Evolutionary conservation across 2,113 vertebrate species (phyloP), one percentile per base, ranked within the genome.

Genomic region (Apaloderma vittatum): DNA sequence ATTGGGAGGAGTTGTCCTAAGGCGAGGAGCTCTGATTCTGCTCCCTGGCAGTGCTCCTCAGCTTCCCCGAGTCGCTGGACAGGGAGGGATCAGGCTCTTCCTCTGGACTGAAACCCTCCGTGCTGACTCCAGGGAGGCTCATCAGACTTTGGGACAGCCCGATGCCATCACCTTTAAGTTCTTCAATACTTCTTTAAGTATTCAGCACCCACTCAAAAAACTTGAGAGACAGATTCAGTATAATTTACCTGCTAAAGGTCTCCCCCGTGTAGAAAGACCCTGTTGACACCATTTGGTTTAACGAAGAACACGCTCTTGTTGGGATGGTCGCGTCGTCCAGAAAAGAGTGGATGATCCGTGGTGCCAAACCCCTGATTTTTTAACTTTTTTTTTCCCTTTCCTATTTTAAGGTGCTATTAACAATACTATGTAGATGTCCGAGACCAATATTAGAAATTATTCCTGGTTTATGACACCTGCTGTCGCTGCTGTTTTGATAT

Each of bases 401-500:
- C 19, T 54, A 10, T 54, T 46, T 23, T 43, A 49, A 55, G 12
- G n/a, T 8, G 30, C 40, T 21, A 7, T 45, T 66, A 37, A 46
- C 45, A n/a, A 24, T 40, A 24, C 8, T 32, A 9, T 3, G 13
- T 67, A 9, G 9, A 34, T 67, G 24, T 48, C 1, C 0, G 3
- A 61, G 5, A 67, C 2, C 20, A 30, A 15, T 73, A 14, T n/a
- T 46, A 73, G 8, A 67, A 67, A 15, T 61, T 0, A 19, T 55
- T 46, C n/a, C 8, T 13, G 9, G 4, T 78, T 59, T 79, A 48
- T 26, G 23, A 37, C n/a, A 22, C 59, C 59, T 66, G 27, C 7
- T 36, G 45, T 26, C 17, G 19, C 46, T 48, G n/a, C 24, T 46
- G 32, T 7, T 73, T 46, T 59, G 37, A 15, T 59, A 8, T 14